These are phyloP conservation scores for Hetaerina americana DNA, from an alignment of 1,140 invertebrate genomes.

Conservation along the genomic window DNA sequence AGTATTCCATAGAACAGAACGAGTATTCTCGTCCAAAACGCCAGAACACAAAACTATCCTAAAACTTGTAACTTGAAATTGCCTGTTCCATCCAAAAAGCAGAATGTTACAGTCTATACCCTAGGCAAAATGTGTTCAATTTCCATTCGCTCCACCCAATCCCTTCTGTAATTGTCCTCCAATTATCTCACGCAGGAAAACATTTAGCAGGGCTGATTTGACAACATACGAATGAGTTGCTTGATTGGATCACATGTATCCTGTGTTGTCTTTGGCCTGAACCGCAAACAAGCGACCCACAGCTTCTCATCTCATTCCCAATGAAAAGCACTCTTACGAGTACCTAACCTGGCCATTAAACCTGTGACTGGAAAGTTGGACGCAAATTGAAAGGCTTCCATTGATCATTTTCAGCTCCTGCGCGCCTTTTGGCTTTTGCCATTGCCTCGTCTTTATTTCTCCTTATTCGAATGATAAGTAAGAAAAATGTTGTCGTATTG, in stretches of 20 bases:
- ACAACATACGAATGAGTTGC: background rate
- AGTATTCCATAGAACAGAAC: too few species aligned
- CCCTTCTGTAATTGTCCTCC: background rate
- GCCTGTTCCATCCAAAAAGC: too few species aligned
- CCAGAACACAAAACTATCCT: too few species aligned
- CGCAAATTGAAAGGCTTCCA: background rate
- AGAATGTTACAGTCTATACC: too few species aligned
- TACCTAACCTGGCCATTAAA: too few species aligned
- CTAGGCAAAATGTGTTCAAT: too few species aligned
- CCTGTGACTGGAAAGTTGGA: background rate
- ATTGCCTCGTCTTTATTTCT: background rate
- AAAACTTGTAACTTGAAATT: too few species aligned
- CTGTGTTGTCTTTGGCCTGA: background rate
- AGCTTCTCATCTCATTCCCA: background rate
- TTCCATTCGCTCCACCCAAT: background rate
- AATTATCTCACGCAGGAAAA: background rate
- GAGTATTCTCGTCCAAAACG: too few species aligned
- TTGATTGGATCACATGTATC: background rate
- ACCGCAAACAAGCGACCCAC: background rate
- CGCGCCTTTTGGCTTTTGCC: background rate
- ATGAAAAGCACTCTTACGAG: too few species aligned
- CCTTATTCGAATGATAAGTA: too few species aligned
- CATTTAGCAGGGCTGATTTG: background rate
- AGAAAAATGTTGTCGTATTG: too few species aligned
- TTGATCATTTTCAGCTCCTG: background rate